Evolutionary conservation across 2,113 vertebrate genomes (phyloP), one percentile per base, ranked within the genome.

Genomic region (Myotis lucifugus): DNA sequence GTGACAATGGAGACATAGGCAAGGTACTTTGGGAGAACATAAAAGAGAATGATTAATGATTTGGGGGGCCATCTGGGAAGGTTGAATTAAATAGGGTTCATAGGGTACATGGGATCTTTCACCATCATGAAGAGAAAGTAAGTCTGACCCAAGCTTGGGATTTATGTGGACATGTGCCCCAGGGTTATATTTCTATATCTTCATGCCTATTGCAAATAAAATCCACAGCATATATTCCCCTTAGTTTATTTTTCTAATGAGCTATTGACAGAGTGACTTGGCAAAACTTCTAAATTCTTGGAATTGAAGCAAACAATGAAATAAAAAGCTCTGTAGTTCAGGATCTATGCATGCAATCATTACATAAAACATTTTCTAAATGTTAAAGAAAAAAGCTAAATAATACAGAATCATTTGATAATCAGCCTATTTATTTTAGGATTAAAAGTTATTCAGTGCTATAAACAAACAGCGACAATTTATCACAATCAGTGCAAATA

Each of bases 341-440:
- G 81, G 64, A 94, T 97, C 90, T 34, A 61, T 93, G 70, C 90
- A 95, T 97, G 34, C 76, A 70, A 81, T 98, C 95, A 93, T 89
- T 97, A 87, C 97, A 97, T 97, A 96, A 91, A 0, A 0, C 52
- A 32, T 95, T 92, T 96, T 87, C 90, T 92, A 70, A 82, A 76
- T 70, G 69, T 92, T 88, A 69, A 61, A 83, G 42, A 89, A 84
- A 88, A 97, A 96, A 67, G 14, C 40, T 52, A 79, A 89, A 56
- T 82, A 85, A 83, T 85, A 85, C 93, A 96, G 92, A 97, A 97
- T 97, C 74, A 77, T 93, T 95, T 95, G 34, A 87, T 95, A 94
- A 96, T 97, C 97, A 98, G 94, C 97, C 97, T 95, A 98, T 97
- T 97, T 98, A 98, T 98, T 96, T 96, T 92, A 95, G 96, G 95